phyloP scores from a whole-genome alignment of 2,888 invertebrate species.

The Parthenolecanium corni region DNA sequence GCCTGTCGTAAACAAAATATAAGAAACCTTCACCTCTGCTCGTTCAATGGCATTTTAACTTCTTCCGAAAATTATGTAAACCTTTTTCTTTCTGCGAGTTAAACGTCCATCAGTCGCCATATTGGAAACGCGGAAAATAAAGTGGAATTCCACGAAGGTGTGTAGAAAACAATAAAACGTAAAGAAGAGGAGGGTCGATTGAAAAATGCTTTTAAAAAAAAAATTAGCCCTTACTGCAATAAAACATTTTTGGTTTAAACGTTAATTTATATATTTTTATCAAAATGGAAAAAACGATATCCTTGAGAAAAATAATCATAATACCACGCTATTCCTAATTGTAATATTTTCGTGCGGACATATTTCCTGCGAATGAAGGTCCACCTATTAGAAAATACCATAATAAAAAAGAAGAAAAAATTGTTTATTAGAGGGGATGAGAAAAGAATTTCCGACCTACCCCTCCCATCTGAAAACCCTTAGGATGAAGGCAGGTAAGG shows the following conservation, averaged over 20 bases:
- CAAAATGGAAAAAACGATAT: slow-evolving; percentile 7
- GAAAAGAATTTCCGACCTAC: not conserved
- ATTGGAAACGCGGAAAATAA: not conserved
- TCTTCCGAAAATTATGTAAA: too few species aligned
- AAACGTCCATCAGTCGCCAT: too few species aligned
- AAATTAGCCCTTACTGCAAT: not conserved
- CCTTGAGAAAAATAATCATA: slow-evolving; percentile 23
- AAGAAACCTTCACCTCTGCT: too few species aligned
- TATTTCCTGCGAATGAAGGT: slow-evolving; percentile 21
- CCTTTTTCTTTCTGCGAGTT: too few species aligned
- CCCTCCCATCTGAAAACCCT: too few species aligned
- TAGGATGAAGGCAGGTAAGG: too few species aligned
- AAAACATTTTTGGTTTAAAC: slow-evolving; percentile 15
- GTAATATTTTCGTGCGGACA: slow-evolving; percentile 23
- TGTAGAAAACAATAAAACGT: not conserved
- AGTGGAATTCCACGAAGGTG: slow-evolving; percentile 13
- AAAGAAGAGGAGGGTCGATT: not conserved
- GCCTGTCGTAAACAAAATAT: too few species aligned
- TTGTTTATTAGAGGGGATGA: not conserved
- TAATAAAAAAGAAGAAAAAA: not conserved
- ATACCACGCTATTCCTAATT: slow-evolving; percentile 19
- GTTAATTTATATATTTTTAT: slow-evolving; percentile 20
- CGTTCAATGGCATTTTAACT: too few species aligned
- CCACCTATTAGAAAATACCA: not conserved
- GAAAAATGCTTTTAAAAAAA: not conserved